phyloP scores from a whole-genome alignment of 2,888 invertebrate genomes.

The Stenichneumon culpator region DNA sequence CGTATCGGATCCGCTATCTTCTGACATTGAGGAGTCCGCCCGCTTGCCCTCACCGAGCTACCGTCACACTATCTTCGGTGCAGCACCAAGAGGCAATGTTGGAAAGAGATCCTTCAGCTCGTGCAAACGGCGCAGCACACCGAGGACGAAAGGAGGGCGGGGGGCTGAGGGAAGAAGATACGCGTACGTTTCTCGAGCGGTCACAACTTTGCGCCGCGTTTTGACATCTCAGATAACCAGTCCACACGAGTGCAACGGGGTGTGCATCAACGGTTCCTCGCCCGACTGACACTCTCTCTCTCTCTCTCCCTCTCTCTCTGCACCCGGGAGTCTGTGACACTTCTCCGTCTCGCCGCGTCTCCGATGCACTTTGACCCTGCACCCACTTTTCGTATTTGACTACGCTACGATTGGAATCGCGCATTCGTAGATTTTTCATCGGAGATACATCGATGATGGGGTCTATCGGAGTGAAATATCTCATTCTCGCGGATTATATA shows the following conservation, averaged over 20 bases:
- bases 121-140: background rate
- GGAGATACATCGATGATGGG: background rate
- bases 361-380: constrained; percentile 29
- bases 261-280: constrained; percentile 47
- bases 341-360: constrained; percentile 17
- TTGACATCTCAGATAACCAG: constrained; percentile 72
- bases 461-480: background rate
- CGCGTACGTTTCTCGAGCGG: constrained; percentile 61
- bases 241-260: constrained; percentile 54
- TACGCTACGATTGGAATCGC: background rate
- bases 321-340: constrained; percentile 22
- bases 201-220: constrained; percentile 71
- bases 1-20: constrained; percentile 76
- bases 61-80: constrained; percentile 16
- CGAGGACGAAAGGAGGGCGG: constrained; percentile 25
- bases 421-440: background rate
- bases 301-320: constrained; percentile 4
- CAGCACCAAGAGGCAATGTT: background rate
- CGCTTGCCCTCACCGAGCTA: constrained; percentile 43
- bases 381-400: background rate
- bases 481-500: background rate
- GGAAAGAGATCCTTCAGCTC: constrained; percentile 18
- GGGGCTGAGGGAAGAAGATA: constrained; percentile 33
- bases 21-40: constrained; percentile 79
- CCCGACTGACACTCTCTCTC: background rate